Conservation (phyloP, 2,797 vertebrate genomes). For the Coregonus sp. region DNA sequence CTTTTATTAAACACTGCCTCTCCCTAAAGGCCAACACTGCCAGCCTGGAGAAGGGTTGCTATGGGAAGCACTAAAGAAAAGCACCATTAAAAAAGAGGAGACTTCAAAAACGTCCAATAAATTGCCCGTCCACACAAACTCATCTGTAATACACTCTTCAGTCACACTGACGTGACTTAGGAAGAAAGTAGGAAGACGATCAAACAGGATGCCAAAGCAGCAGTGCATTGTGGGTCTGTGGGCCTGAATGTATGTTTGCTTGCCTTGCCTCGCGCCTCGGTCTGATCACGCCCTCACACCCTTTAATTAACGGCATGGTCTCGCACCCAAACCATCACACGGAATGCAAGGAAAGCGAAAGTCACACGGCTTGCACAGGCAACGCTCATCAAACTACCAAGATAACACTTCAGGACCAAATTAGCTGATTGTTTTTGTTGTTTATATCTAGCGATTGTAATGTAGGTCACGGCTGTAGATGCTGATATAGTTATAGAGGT, state of each 20-base stretch:
- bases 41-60: no score
- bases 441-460: not conserved
- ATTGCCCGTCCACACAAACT: no score
- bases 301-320: not conserved
- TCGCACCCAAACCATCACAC: not conserved
- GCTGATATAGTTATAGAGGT: no score
- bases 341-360: not conserved
- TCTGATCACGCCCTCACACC: not conserved
- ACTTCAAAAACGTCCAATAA: no score
- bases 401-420: not conserved
- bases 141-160: no score
- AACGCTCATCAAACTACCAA: not conserved
- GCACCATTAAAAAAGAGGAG: no score
- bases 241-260: not conserved
- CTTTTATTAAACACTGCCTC: not conserved
- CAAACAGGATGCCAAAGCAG: no score
- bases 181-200: no score
- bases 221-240: no score
- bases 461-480: not conserved
- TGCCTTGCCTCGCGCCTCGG: not conserved
- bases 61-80: no score
- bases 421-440: not conserved
- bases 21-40: no score
- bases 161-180: no score
- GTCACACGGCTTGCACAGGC: not conserved